Base-by-base conservation (phyloP, 2,797 vertebrate species). In the Lutjanus argentimaculatus region DNA sequence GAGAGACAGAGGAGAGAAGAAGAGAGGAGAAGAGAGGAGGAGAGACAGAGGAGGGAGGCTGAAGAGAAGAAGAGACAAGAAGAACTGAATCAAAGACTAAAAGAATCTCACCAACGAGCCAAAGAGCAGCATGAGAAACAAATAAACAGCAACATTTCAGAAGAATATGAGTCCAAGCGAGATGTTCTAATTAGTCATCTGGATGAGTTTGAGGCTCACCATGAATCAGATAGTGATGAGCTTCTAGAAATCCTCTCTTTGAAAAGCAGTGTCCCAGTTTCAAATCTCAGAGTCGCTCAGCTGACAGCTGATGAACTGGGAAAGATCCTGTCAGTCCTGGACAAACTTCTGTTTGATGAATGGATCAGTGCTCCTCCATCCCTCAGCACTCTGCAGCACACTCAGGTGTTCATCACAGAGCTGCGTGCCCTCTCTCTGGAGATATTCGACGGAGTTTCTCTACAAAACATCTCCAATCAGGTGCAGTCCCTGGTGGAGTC, bases 371-470 rank as follows among this genome's bases (percentile, higher is more conserved):
- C n/a, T n/a, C n/a, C n/a, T n/a, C n/a, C n/a, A n/a, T n/a, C n/a
- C n/a, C n/a, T n/a, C n/a, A n/a, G n/a, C n/a, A n/a, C n/a, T n/a
- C n/a, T 65, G 63, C 63, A 65, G 63, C 43, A 65, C 43, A 25
- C 63, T 30, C 45, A 65, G 4, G 63, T 65, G 7, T 65, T 65
- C 43, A 8, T 65, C 63, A 65, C 63, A 21, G 63, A 65, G 21
- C 43, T 48, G 43, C 48, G 63, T 17, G 21, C 4, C 45, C 43
- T 48, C 17, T 46, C 14, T 48, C 7, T 25, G 45, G 63, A 65
- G 63, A 30, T 25, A 17, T 2, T n/a, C 17, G 21, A 65, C 2
- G 62, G n/a, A 42, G 17, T 25, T 21, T 63, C 61, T 19, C 61
- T 63, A 9, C 17, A 63, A 14, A 45, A 2, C 45, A 22, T 48